A percentile compares a stretch with the other conserved stretches of the same genome.
Conservation (phyloP, 2,888 invertebrate species). For the Serrognathus titanus region DNA sequence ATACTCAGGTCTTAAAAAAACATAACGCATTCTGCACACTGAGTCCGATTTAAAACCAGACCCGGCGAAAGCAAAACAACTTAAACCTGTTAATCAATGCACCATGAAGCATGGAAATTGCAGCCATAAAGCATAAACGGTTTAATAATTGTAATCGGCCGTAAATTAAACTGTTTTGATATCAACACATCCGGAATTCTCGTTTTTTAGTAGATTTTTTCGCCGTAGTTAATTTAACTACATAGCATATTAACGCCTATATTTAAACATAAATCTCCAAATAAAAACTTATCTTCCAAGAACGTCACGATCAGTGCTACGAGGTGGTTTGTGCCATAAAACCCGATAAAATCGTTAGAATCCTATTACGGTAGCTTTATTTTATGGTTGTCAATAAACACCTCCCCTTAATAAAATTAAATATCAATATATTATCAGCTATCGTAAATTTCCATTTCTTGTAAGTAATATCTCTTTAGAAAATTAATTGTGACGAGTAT, state of each 20-base stretch:
- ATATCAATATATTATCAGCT: not conserved
- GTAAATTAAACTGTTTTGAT: not conserved
- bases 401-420: not conserved
- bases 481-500: too few relatives aligned
- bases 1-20: too few relatives aligned
- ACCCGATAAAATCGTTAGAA: constrained; percentile 15
- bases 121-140: not conserved
- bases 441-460: too few relatives aligned
- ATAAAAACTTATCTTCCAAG: not conserved
- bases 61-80: too few relatives aligned
- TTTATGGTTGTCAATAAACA: constrained; percentile 2
- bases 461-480: too few relatives aligned
- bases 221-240: not conserved
- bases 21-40: too few relatives aligned
- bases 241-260: not conserved
- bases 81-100: not conserved
- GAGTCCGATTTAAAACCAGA: too few relatives aligned
- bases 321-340: constrained; percentile 14
- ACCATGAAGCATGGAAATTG: not conserved
- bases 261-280: not conserved
- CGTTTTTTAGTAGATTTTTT: not conserved
- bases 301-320: constrained; percentile 1
- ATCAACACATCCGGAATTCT: not conserved
- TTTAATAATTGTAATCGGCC: not conserved
- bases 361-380: constrained; percentile 18